These are phyloP conservation scores for Teleogryllus oceanicus DNA, from an alignment of 2,888 invertebrate species.

Conservation along the genomic window DNA sequence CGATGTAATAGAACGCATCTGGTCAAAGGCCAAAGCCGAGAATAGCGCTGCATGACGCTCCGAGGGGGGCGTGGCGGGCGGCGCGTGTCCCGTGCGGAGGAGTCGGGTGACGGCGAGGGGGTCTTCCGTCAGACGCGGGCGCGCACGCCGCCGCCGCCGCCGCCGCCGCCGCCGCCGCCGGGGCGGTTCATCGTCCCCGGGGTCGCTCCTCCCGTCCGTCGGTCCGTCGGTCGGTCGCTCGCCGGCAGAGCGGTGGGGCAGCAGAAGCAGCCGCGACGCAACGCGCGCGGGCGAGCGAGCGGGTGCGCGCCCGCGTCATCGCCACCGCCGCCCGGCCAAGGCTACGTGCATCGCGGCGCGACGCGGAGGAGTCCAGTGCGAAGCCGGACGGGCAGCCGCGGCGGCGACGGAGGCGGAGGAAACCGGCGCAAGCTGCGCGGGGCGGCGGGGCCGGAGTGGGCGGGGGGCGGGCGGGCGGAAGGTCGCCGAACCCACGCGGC, in stretches of 20 bases:
- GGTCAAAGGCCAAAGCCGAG: no score
- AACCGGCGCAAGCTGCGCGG: not conserved
- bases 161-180: not conserved
- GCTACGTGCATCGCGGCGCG: not conserved
- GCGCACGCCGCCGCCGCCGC: no score
- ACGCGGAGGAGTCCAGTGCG: slow-evolving; percentile 27
- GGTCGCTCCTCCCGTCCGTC: slow-evolving; percentile 11
- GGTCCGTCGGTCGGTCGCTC: not conserved
- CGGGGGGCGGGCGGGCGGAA: slow-evolving; percentile 34
- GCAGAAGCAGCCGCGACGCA: slow-evolving; percentile 22
- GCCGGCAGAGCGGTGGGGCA: slow-evolving; percentile 22
- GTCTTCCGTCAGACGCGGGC: no score
- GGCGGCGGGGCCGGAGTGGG: not conserved
- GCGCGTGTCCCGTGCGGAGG: no score
- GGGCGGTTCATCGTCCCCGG: slow-evolving; percentile 18
- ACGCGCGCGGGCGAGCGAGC: not conserved
- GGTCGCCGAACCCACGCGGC: slow-evolving; percentile 36
- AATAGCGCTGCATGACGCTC: no score
- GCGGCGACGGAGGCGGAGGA: not conserved
- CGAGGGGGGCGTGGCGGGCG: no score
- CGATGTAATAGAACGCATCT: no score
- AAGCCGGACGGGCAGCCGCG: slow-evolving; percentile 21
- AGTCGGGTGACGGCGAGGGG: no score
- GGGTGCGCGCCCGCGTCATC: not conserved
- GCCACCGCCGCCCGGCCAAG: not conserved